Base-by-base conservation (phyloP, 2,888 invertebrate species). In the Stenotaenia linearis region DNA sequence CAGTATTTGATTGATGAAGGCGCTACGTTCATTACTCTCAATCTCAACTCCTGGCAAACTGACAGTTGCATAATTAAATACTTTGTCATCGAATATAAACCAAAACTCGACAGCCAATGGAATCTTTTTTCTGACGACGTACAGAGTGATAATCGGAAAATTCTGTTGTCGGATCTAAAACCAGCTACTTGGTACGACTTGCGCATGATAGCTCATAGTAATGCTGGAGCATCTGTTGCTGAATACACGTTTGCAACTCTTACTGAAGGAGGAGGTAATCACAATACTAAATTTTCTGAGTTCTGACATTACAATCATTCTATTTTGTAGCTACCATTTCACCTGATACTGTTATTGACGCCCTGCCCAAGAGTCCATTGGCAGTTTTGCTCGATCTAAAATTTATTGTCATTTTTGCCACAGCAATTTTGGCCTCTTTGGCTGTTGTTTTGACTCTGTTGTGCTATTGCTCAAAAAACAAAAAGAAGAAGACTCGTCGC, bases 161-260 rank as follows among this genome's bases (percentile, higher is more conserved):
- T 85, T 4, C 78, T 86, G 69, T 80, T 83, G 2, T 82, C 84
- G 10, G 85, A 86, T 80, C 83, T 83, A 3, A 85, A 85, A 5
- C 77, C 77, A 7, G 77, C 40, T 1, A 77, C 37, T 40, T 50
- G 50, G 40, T 77, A 77, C 45, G 40, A 77, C 23, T 77, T 77
- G 45, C 21, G 77, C 35, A 77, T 77, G 21, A 77, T 50, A 18
- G 77, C 77, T 9, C 77, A 77, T 45, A 77, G 50, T 15, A 77
- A 15, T 45, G 77, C 77, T 30, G 77, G 77, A 23, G 15, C 77
- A 18, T 3, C 77, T 2, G 50, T 45, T 12, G 77, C 28, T 1
- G 77, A 77, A 77, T 77, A 45, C 28, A 15, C 23, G 15, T 77
- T 40, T 23, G 77, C 50, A 30, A 77, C 77, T 21, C 75, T 79